Evolutionary conservation across 2,113 vertebrate genomes (phyloP).

Genomic region (Gavialis gangeticus): DNA sequence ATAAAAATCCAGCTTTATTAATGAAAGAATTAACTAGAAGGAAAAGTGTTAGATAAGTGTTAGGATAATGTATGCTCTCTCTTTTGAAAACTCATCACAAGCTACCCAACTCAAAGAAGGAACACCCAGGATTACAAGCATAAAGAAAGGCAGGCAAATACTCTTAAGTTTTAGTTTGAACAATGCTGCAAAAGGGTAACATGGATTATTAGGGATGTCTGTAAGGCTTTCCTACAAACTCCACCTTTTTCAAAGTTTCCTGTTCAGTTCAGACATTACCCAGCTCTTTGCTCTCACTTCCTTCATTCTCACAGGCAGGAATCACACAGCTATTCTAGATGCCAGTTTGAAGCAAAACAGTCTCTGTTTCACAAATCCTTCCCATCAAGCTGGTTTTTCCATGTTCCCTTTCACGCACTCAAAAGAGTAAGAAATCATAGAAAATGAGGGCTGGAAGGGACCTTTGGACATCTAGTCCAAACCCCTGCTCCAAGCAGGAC

Average conservation of each 20-base stretch:
- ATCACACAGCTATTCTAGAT: background rate
- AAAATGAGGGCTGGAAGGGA: background rate
- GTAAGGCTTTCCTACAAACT: background rate
- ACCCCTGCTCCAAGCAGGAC: too few species aligned
- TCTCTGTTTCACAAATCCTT: background rate
- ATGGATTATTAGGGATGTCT: background rate
- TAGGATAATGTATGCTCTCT: background rate
- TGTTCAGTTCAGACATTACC: background rate
- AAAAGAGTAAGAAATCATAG: background rate
- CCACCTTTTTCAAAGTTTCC: background rate
- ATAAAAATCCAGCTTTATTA: conserved; percentile 38
- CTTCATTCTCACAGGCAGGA: background rate
- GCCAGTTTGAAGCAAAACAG: background rate
- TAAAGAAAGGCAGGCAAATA: background rate
- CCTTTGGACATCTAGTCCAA: too few species aligned
- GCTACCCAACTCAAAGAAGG: too few species aligned
- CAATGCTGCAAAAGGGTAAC: background rate
- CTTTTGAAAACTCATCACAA: too few species aligned
- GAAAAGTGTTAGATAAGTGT: background rate
- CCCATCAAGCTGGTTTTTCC: background rate
- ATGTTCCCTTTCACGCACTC: background rate
- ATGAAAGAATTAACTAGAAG: background rate
- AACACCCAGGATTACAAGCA: too few species aligned
- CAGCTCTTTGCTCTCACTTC: background rate
- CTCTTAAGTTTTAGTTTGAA: background rate